These are phyloP conservation scores for Anomalospiza imberbis DNA, from an alignment of 2,797 vertebrate genomes.

Conservation along the genomic window DNA sequence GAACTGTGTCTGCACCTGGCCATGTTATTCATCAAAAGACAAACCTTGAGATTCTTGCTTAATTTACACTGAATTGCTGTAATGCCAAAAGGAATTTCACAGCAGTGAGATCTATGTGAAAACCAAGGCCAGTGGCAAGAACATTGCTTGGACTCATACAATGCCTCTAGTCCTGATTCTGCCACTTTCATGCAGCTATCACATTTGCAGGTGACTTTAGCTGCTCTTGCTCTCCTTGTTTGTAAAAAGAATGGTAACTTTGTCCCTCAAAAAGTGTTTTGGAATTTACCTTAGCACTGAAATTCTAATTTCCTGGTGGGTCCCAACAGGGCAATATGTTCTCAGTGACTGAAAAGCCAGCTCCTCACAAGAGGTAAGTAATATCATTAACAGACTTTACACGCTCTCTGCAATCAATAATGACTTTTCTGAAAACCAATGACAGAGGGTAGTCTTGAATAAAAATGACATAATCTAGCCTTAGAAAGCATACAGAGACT, in stretches of 20 bases:
- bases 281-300: background rate
- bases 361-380: background rate
- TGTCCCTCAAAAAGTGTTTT: background rate
- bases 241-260: background rate
- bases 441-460: background rate
- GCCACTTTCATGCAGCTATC: background rate
- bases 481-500: background rate
- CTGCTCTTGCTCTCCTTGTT: background rate
- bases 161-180: background rate
- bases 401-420: background rate
- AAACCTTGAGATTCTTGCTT: conserved; percentile 8
- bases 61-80: background rate
- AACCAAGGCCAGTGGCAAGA: background rate
- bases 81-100: background rate
- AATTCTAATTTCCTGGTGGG: background rate
- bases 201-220: background rate
- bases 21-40: background rate
- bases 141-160: background rate
- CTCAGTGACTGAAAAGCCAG: background rate
- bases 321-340: background rate
- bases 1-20: background rate
- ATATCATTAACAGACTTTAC: background rate
- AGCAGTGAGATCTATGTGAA: background rate
- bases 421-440: background rate
- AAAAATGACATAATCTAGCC: background rate